Conservation (phyloP, 2,888 invertebrate genomes). For the Agrilus mali region DNA sequence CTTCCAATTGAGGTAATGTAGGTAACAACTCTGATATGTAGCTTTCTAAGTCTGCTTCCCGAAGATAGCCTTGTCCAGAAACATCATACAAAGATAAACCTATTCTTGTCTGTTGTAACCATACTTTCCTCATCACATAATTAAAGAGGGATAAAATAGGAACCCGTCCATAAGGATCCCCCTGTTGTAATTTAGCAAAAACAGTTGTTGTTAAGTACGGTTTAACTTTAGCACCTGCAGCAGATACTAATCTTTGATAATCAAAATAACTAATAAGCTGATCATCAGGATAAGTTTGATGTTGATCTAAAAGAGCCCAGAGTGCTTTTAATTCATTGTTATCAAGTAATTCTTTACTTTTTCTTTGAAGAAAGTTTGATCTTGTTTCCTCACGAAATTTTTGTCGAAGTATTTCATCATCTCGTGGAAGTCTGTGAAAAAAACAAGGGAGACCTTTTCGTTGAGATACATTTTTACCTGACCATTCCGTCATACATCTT, state of each 20-base stretch:
- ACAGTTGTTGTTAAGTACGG: conserved; percentile 75
- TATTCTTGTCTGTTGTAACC: conserved; percentile 89
- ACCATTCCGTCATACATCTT: conserved; percentile 32
- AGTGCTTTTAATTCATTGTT: conserved; percentile 74
- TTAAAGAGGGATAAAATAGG: conserved; percentile 85
- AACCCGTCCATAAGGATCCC: conserved; percentile 76
- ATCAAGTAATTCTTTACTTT: conserved; percentile 71
- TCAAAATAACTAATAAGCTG: conserved; percentile 76
- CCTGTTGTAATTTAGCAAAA: conserved; percentile 77
- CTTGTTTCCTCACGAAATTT: conserved; percentile 81
- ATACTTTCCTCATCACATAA: conserved; percentile 89
- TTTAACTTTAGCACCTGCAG: conserved; percentile 45
- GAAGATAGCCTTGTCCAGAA: conserved; percentile 57
- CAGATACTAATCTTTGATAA: conserved; percentile 64
- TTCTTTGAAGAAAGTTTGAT: conserved; percentile 74
- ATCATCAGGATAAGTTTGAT: conserved; percentile 67
- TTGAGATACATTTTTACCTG: conserved; percentile 25
- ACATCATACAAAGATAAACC: conserved; percentile 88
- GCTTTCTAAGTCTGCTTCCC: conserved; percentile 75
- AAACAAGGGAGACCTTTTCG: conserved; percentile 60
- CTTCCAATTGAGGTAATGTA: conserved; percentile 78
- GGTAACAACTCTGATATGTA: conserved; percentile 91
- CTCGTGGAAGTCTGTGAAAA: conserved; percentile 62
- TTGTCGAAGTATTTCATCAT: conserved; percentile 63
- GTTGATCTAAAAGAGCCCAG: conserved; percentile 73